Evolutionary conservation across 2,888 invertebrate species (phyloP).

Genomic region (Leptinotarsa tumamoca): DNA sequence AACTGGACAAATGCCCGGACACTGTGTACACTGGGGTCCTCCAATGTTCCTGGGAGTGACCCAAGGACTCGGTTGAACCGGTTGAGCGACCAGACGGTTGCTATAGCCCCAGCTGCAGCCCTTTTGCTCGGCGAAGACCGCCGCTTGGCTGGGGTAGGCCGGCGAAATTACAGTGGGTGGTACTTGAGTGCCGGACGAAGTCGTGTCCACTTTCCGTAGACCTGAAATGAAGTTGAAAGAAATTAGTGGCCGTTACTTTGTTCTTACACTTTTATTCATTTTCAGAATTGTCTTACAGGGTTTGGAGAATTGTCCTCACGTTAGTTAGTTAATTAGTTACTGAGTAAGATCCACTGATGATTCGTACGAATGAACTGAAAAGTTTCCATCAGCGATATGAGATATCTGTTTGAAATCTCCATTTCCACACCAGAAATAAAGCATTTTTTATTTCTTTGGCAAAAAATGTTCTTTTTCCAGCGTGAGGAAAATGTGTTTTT

Average conservation of each 20-base stretch:
- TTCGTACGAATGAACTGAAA: no score
- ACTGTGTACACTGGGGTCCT: slow-evolving; percentile 65
- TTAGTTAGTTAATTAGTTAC: no score
- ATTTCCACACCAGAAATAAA: no score
- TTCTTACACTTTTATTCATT: background rate
- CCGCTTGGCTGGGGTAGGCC: slow-evolving; percentile 64
- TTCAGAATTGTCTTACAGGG: background rate
- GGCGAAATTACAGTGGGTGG: slow-evolving; percentile 53
- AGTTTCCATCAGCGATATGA: no score
- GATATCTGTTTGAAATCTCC: no score
- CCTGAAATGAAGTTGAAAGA: slow-evolving; percentile 49
- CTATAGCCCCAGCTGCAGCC: slow-evolving; percentile 68
- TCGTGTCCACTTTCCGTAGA: slow-evolving; percentile 62
- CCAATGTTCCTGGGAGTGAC: slow-evolving; percentile 60
- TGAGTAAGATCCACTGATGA: no score
- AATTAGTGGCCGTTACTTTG: background rate
- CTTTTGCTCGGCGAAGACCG: slow-evolving; percentile 68
- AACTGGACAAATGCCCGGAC: slow-evolving; percentile 65
- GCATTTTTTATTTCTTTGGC: no score
- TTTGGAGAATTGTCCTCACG: no score
- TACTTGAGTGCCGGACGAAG: slow-evolving; percentile 57
- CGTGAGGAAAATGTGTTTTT: no score
- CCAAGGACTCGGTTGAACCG: slow-evolving; percentile 60
- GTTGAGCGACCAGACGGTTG: slow-evolving; percentile 60
- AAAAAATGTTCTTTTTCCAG: no score